Percentiles rank a stretch among this genome's conserved stretches.
Conservation (phyloP, 2,113 vertebrate species). For the Acinonyx jubatus region DNA sequence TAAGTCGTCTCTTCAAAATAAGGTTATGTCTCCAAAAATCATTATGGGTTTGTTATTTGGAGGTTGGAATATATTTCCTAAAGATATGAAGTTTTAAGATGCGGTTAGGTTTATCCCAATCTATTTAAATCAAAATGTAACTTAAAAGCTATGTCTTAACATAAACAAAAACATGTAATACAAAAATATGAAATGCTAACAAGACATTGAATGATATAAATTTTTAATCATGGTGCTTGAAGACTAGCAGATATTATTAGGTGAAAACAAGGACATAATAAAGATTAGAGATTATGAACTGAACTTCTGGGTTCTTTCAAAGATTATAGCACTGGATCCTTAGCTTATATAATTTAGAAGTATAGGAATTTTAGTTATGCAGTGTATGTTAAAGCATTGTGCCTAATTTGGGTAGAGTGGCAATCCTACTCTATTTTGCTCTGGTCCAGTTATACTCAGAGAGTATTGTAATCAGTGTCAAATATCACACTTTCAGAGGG, state of each 20-base stretch:
- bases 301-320: conserved; percentile 24
- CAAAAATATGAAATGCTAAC: conserved; percentile 1
- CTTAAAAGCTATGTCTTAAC: neutral
- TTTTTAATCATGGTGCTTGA: conserved; percentile 31
- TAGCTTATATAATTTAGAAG: neutral
- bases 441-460: neutral
- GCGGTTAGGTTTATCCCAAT: conserved; percentile 21
- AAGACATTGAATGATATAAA: conserved; percentile 11
- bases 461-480: neutral
- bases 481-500: neutral
- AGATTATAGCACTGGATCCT: neutral
- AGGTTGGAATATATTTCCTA: neutral
- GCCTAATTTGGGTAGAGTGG: neutral
- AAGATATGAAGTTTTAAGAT: conserved; percentile 31
- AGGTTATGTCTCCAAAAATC: neutral
- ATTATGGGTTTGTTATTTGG: conserved; percentile 38
- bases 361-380: neutral
- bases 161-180: conserved; percentile 24
- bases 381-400: neutral
- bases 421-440: neutral
- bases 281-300: neutral
- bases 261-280: neutral
- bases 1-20: conserved; percentile 45
- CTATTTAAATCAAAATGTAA: conserved; percentile 28
- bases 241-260: neutral